Evolutionary conservation across 2,888 invertebrate genomes (phyloP), one percentile per base, ranked within the genome.

Genomic region (Galerucella calmariensis): DNA sequence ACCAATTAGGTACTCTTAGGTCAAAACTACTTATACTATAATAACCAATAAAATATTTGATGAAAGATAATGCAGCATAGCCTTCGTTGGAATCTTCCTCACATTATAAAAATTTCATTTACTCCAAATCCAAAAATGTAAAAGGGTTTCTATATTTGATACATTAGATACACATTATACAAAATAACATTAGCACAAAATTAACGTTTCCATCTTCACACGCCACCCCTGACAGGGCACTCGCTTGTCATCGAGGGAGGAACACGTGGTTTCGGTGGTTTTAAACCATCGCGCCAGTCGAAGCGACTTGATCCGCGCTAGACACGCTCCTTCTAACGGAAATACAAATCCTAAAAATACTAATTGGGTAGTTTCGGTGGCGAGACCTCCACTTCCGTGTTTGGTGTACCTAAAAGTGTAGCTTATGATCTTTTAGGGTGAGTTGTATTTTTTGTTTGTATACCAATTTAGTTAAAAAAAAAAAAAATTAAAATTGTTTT

Each of bases 191-290:
- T 56, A 16, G 16, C n/a, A 20, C 8, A 16, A 16, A 16, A 56
- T n/a, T 56, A 56, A 56, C 56, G 56, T 10, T 27, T 27, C 41
- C 62, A 62, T n/a, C 62, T 62, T 41, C n/a, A 62, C 14, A 14
- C 84, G 84, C 83, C 84, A 81, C 85, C 84, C 85, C 84, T 81
- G 85, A 86, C 85, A 85, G 82, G 82, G 83, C 82, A 80, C 78
- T 82, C 80, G 81, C 81, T 83, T 84, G 85, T 84, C 85, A 85
- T 78, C 82, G 84, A 82, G 83, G 79, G 78, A 74, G 76, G 75
- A 85, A 82, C 86, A 86, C 85, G 85, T 86, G 86, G 85, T 81
- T 79, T 79, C 69, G 77, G 78, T 76, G 77, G 74, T 77, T 77
- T 67, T 67, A 76, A 77, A 79, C 71, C 78, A 79, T 80, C 80